Evolutionary conservation across 2,797 vertebrate species (phyloP), one percentile per base, ranked within the genome.

Genomic region (Trematomus bernacchii): DNA sequence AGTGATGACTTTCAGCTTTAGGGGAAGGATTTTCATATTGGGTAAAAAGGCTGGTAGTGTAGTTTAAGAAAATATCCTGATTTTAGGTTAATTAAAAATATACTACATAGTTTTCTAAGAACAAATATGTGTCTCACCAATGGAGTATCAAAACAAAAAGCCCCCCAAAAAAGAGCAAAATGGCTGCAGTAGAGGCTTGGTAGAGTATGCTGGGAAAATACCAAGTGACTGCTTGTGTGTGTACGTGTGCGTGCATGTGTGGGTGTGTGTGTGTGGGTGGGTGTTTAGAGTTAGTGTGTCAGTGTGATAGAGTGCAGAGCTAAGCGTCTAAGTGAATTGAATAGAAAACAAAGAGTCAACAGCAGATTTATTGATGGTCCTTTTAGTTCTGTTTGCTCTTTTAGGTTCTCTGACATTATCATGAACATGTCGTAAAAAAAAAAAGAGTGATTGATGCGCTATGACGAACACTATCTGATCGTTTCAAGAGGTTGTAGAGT

Each of bases 281-380:
- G 6, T 37, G 33, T 37, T 33, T 33, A 33, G 33, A 33, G 33
- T 33, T 6, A 8, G 33, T 9, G 10, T 10, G 2, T 15, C 1
- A n/a, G 15, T 5, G 43, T 27, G 10, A 21, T 46, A 3, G 0
- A 44, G 9, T 27, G 42, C 42, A 44, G 42, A 61, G 57, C 37
- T 14, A 30, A 18, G 8, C 8, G 0, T 37, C 33, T 53, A 71
- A 50, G 21, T 77, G 47, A 55, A 66, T 14, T 48, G n/a, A 73
- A 27, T 73, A 63, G 65, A 18, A 73, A 11, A 70, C 2, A 9
- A 66, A 6, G 15, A 3, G 23, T 42, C 18, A 42, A 12, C 57
- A 48, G 33, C 11, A 30, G 44, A 37, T 51, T 19, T 59, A 60
- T 42, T 73, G 53, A 51, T 14, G 42, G 71, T 43, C n/a, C 27